Conservation (phyloP, 2,113 vertebrate species). For the Heloderma charlesbogerti region DNA sequence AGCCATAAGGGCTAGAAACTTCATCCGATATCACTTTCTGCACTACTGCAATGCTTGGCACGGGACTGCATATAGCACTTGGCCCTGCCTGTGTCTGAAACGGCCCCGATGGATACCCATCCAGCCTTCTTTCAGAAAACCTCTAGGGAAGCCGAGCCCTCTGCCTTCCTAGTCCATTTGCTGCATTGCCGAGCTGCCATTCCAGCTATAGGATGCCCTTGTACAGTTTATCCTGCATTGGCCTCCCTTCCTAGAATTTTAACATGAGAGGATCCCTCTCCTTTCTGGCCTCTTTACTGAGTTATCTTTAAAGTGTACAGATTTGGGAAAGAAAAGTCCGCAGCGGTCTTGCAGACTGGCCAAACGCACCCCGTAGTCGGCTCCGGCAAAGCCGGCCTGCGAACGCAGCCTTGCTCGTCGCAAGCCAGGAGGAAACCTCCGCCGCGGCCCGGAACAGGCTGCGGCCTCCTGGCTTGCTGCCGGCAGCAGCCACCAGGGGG, state of each 20-base stretch:
- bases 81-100: not conserved
- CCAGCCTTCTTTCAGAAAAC: not conserved
- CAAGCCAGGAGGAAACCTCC: not conserved
- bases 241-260: not conserved
- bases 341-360: not conserved
- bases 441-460: not conserved
- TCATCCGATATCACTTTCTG: not conserved
- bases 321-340: too few relatives aligned
- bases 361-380: not conserved
- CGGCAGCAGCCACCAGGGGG: constrained; percentile 3
- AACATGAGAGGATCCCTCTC: not conserved
- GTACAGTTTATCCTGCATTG: not conserved
- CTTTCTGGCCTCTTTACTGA: not conserved
- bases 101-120: not conserved
- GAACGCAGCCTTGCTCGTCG: too few relatives aligned
- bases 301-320: not conserved
- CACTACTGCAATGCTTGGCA: not conserved
- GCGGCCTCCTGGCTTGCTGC: not conserved
- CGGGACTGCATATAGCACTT: not conserved
- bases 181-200: not conserved
- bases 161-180: not conserved
- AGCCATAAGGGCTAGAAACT: not conserved
- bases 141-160: not conserved
- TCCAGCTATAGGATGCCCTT: not conserved
- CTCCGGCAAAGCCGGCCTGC: not conserved